Base-by-base conservation (phyloP, 2,888 invertebrate genomes). In the Acrobasis consociella region DNA sequence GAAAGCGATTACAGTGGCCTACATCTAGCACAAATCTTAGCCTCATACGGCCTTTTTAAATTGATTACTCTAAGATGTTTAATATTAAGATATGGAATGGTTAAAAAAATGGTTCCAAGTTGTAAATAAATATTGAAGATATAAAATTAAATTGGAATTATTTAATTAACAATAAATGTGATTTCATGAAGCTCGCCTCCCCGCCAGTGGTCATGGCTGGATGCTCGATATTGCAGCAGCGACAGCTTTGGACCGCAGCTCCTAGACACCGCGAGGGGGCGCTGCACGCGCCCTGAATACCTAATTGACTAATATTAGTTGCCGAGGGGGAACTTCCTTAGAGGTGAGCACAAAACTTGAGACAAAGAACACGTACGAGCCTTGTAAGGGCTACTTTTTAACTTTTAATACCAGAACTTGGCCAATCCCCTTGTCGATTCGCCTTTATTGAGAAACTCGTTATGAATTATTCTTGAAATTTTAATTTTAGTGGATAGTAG, bases 281-380 rank as follows among this genome's bases (percentile, higher is more conserved):
- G 79, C 78, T 72, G 50, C 71, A 80, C 89, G 89, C 87, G 89
- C 73, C 82, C 87, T 90, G 91, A 92, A 92, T 92, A 92, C 89
- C 86, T 91, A 91, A 91, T 91, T 89, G 86, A 86, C 86, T 90
- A 89, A 90, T 90, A 90, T 91, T 89, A 89, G 89, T 89, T 86
- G 86, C 82, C 75, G 80, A 80, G 84, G 86, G 61, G 85, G 82
- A 87, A 85, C 86, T 89, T 88, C 83, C 86, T 84, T 82, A 83
- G 83, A 89, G 87, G 90, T 89, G 87, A 85, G 82, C 82, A 80
- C 79, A 80, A 83, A 88, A 89, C 87, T 89, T 86, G 80, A 87
- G 85, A 91, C 89, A 90, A 90, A 89, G 89, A 87, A 87, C 88
- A 87, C 87, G 87, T 87, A 86, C 83, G 80, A 75, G 80, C 76